Conservation (phyloP, 2,113 vertebrate genomes). For the Oceanodroma tethys region DNA sequence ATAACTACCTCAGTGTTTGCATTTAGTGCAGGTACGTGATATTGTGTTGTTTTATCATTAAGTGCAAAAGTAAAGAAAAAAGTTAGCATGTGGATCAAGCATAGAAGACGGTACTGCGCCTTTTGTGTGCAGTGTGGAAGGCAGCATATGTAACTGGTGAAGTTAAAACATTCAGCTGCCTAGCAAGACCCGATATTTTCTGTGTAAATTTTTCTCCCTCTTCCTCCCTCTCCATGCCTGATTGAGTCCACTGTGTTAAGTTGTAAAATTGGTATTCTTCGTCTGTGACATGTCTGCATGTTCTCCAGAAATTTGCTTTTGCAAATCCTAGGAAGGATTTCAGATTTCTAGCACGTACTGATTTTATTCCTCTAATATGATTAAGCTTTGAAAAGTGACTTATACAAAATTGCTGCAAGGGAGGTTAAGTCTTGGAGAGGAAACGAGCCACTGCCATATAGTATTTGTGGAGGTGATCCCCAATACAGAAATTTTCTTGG, state of each 20-base stretch:
- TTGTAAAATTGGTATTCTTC: not conserved
- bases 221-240: not conserved
- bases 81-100: not conserved
- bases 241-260: not conserved
- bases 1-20: not conserved
- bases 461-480: not conserved
- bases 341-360: not conserved
- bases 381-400: slow-evolving; percentile 1
- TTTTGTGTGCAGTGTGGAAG: not conserved
- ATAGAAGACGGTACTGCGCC: not conserved
- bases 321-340: not conserved
- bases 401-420: not conserved
- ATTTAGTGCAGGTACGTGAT: not conserved
- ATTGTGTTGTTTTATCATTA: not conserved
- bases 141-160: not conserved
- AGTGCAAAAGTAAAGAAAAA: not conserved
- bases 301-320: slow-evolving; percentile 1
- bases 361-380: not conserved
- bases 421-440: not conserved
- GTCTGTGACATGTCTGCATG: not conserved
- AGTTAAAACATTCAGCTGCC: not conserved
- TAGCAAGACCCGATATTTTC: not conserved
- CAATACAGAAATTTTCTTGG: not conserved
- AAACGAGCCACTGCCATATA: not conserved
- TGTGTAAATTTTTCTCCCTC: not conserved